Percentiles rank a stretch among this genome's conserved stretches.
Conservation (phyloP, 2,113 vertebrate genomes). For the Poicephalus gulielmi region DNA sequence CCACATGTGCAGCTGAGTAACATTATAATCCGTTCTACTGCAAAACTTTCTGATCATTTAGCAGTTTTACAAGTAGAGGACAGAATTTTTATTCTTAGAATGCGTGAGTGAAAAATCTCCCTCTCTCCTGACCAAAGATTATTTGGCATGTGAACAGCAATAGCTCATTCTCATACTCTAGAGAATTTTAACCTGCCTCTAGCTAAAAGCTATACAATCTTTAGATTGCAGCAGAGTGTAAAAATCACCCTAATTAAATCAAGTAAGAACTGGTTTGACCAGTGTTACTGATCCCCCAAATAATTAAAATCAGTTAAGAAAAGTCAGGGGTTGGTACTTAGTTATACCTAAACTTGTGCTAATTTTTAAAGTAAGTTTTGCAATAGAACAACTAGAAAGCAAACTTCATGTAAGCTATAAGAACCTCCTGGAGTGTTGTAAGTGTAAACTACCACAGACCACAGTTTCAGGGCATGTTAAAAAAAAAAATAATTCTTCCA, state of each 20-base stretch:
- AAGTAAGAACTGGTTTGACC: conserved; percentile 64
- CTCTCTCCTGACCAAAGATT: conserved; percentile 21
- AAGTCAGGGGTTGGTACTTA: not conserved
- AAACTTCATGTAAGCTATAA: not conserved
- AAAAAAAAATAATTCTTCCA: not conserved
- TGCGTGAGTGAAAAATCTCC: not conserved
- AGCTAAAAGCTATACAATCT: conserved; percentile 57
- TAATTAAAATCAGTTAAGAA: conserved; percentile 51
- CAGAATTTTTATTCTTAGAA: conserved; percentile 24
- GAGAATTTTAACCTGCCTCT: conserved; percentile 63
- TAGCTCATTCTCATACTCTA: conserved; percentile 42
- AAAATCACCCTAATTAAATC: conserved; percentile 68
- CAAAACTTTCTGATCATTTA: not conserved
- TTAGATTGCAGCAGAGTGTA: conserved; percentile 59
- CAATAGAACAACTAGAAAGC: not conserved
- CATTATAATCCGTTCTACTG: not conserved
- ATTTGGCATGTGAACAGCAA: conserved; percentile 25
- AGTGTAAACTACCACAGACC: not conserved
- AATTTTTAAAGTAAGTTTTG: not conserved
- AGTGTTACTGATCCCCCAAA: conserved; percentile 57
- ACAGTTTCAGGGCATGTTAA: not conserved
- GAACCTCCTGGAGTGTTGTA: not conserved
- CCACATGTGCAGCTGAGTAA: not conserved
- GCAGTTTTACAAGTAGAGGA: conserved; percentile 15
- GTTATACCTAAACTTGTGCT: not conserved